Base-by-base conservation (phyloP, 1,140 invertebrate species). In the Anastrepha ludens region DNA sequence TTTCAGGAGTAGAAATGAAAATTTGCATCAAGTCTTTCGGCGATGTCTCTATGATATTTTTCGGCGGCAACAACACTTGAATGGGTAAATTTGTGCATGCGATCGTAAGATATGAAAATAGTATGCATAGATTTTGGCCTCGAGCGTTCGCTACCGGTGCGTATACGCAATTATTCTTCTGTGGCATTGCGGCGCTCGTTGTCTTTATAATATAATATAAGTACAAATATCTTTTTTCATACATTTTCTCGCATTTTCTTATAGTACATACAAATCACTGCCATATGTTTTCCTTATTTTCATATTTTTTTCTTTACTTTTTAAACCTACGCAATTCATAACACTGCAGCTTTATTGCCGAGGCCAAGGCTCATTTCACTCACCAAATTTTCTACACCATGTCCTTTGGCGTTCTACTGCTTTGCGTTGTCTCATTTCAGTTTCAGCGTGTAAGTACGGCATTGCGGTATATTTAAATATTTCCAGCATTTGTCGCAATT, bases 321-420 rank as follows among this genome's bases (percentile, higher is more conserved):
- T 87, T 29, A 2, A 60, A 39, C 64, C 74, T 29, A 81, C 50
- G 65, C 58, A 44, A 87, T 70, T 65, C 62, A n/a, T 20, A 59
- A 70, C 29, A 29, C 50, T 87, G 47, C 65, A 87, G 87, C 67
- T 87, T 88, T 44, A 47, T 65, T 11, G 59, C 17, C 17, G 44
- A 62, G 47, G 87, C 87, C 59, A 88, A 88, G 44, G 60, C 59
- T 41, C 78, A 88, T 67, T 88, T 88, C 78, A 64, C 87, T 39
- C 39, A 88, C 62, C 74, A 85, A 58, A 88, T 88, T 29, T 88
- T 88, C 78, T 88, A 44, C n/a, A n/a, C 13, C n/a, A 15, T 88
- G 41, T 62, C n/a, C 58, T 85, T 85, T 65, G 87, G 87, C 60
- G 78, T 88, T 47, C 15, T 88, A 58, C 55, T 85, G 60, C 59